Percentiles rank a stretch among this genome's conserved stretches.
Evolutionary conservation across 2,888 invertebrate species (phyloP).

Genomic region (Mythimna lalbum): DNA sequence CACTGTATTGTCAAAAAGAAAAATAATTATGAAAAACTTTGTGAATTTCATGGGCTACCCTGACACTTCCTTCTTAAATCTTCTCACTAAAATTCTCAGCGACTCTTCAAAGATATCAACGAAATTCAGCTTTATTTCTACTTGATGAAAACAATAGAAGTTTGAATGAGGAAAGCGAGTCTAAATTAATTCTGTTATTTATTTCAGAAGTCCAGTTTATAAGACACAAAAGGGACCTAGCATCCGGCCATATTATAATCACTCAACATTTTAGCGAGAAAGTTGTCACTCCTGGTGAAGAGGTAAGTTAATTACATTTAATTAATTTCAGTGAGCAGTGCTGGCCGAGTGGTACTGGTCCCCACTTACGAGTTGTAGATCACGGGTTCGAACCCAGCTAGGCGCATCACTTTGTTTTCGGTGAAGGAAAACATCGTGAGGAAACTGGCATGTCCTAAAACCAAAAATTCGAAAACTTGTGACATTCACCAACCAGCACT

Average conservation of each 20-base stretch:
- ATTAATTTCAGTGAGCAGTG: too few species aligned
- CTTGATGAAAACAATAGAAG: slow-evolving; percentile 34
- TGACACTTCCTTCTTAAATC: neutral
- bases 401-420: too few species aligned
- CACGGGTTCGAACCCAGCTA: too few species aligned
- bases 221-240: slow-evolving; percentile 78
- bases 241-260: slow-evolving; percentile 78
- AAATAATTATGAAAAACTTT: too few species aligned
- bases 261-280: slow-evolving; percentile 87
- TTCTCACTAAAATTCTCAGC: neutral
- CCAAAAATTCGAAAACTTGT: too few species aligned
- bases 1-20: too few species aligned
- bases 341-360: too few species aligned
- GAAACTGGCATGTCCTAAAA: too few species aligned
- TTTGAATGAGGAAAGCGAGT: slow-evolving; percentile 8
- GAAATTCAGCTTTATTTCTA: slow-evolving; percentile 22
- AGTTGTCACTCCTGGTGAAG: slow-evolving; percentile 89
- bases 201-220: slow-evolving; percentile 69
- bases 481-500: too few species aligned
- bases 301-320: slow-evolving; percentile 77
- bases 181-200: slow-evolving; percentile 33
- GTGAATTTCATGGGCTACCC: too few species aligned
- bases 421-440: too few species aligned
- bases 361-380: too few species aligned
- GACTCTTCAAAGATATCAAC: slow-evolving; percentile 1